Evolutionary conservation across 1,140 invertebrate genomes (phyloP).

Genomic region (Nymphalis io): DNA sequence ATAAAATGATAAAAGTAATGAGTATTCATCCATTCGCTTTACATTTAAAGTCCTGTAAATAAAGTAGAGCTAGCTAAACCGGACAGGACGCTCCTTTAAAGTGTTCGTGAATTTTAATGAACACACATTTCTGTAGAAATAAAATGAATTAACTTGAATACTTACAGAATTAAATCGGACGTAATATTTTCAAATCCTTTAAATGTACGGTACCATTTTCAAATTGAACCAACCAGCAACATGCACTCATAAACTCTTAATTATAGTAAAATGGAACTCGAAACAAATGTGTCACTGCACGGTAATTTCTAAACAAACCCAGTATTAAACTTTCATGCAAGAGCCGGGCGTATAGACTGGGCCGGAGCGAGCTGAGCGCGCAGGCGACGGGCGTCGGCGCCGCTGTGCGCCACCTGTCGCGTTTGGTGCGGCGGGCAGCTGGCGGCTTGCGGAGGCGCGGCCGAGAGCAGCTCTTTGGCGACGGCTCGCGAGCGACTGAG

Average conservation of each 20-base stretch:
- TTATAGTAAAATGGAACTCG: constrained; percentile 17
- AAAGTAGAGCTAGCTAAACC: neutral
- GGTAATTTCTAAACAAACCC: constrained; percentile 44
- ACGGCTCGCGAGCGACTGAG: constrained; percentile 65
- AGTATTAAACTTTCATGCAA: constrained; percentile 65
- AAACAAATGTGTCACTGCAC: constrained; percentile 52
- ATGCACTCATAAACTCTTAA: constrained; percentile 32
- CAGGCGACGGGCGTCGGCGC: constrained; percentile 68
- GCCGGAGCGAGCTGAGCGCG: constrained; percentile 54
- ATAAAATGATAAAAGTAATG: too few relatives aligned
- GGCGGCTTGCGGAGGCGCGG: constrained; percentile 24
- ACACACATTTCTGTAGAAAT: neutral
- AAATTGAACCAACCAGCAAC: constrained; percentile 1
- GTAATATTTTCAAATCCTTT: constrained; percentile 28
- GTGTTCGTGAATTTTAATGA: neutral
- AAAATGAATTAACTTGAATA: neutral
- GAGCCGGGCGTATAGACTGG: constrained; percentile 51
- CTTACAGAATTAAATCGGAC: constrained; percentile 26
- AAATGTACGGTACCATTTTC: constrained; percentile 29
- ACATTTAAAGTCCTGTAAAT: too few relatives aligned
- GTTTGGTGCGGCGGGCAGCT: constrained; percentile 39
- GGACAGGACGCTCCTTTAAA: neutral
- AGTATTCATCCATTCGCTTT: too few relatives aligned
- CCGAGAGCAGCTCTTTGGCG: constrained; percentile 44
- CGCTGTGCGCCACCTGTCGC: constrained; percentile 72